phyloP scores from a whole-genome alignment of 2,797 vertebrate genomes.

The Hafferia zeledoni region DNA sequence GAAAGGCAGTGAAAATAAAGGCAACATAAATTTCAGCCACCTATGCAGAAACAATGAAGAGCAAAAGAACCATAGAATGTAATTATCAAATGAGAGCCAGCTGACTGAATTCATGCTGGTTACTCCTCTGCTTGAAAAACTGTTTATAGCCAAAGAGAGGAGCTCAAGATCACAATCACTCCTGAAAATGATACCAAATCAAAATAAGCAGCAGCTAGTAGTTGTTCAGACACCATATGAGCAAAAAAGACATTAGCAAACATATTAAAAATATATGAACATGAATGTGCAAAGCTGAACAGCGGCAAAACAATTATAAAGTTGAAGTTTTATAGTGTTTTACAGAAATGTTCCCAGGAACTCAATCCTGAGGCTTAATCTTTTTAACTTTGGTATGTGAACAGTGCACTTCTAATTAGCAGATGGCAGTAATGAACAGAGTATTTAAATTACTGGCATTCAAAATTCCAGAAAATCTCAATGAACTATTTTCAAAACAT shows the following conservation, averaged over 20 bases:
- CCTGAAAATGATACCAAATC: not conserved
- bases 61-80: accelerated
- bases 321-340: not conserved
- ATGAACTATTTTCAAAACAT: not conserved
- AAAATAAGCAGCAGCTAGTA: not conserved
- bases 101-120: not conserved
- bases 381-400: not conserved
- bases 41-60: not conserved
- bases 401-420: not conserved
- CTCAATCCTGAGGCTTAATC: not conserved
- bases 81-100: not conserved
- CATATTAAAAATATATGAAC: not conserved
- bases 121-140: not conserved
- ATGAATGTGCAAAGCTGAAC: not conserved
- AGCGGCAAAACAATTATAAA: not conserved
- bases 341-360: not conserved
- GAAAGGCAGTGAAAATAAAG: not conserved
- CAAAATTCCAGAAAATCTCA: not conserved
- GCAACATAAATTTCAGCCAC: not conserved
- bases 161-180: not conserved
- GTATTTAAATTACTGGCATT: not conserved
- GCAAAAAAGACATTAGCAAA: not conserved
- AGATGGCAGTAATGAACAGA: not conserved
- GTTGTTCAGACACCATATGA: not conserved
- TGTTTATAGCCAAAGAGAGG: not conserved